Evolutionary conservation across 1,140 invertebrate genomes (phyloP).

Genomic region (Drosophila ficusphila): DNA sequence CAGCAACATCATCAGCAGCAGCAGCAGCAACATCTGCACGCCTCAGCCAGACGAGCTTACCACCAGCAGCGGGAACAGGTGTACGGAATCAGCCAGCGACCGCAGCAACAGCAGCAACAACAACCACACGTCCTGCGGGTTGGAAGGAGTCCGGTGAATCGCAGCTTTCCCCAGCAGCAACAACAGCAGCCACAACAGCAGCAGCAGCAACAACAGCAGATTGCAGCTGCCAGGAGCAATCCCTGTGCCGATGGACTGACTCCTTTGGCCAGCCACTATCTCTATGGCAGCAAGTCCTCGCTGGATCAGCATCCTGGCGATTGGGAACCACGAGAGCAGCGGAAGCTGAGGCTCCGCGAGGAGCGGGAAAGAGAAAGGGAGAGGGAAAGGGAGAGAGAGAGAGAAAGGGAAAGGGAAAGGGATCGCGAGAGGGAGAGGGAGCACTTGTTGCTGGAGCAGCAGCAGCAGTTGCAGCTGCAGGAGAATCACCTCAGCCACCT

Average conservation of each 20-base stretch:
- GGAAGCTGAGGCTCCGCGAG: conserved; percentile 64
- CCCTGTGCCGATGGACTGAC: conserved; percentile 74
- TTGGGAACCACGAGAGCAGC: conserved; percentile 68
- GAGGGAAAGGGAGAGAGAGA: conserved; percentile 37
- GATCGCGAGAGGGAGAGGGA: conserved; percentile 58
- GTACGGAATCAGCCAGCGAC: conserved; percentile 55
- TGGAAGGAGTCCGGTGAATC: conserved; percentile 73
- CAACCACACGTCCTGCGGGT: conserved; percentile 59
- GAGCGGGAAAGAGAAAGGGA: conserved; percentile 59
- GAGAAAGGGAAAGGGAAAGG: conserved; percentile 41
- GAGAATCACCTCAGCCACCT: conserved; percentile 55
- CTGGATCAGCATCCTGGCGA: conserved; percentile 56
- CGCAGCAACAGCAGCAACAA: conserved; percentile 24
- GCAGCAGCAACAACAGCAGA: conserved; percentile 5
- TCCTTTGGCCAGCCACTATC: conserved; percentile 73
- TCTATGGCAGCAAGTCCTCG: conserved; percentile 76
- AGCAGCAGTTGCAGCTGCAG: conserved; percentile 58
- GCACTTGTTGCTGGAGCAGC: conserved; percentile 59
- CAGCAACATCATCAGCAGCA: conserved; percentile 40
- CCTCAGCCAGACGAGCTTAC: conserved; percentile 58
- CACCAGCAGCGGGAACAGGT: conserved; percentile 66
- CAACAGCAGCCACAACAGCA: conserved; percentile 27
- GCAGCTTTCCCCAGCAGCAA: conserved; percentile 35
- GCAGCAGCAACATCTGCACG: conserved; percentile 51
- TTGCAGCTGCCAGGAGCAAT: conserved; percentile 41